Evolutionary conservation across 23 tunicate species (phyloP).

Genomic region (Oikopleura dioica): DNA sequence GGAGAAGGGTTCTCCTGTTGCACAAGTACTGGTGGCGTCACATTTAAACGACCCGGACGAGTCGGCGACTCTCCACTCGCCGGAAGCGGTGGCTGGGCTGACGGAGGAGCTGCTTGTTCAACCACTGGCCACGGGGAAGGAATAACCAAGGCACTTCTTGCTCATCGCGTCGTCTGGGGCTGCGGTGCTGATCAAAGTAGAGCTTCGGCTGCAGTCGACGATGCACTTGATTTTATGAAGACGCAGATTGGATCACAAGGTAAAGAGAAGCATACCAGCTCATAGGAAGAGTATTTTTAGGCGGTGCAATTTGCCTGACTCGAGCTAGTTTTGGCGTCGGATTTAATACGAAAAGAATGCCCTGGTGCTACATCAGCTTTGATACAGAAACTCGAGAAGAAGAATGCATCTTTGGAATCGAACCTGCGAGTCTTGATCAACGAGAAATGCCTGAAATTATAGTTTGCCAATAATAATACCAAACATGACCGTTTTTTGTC

Average conservation of each 20-base stretch:
- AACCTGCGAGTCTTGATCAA: background rate
- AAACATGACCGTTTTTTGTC: too few species aligned
- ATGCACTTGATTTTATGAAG: background rate
- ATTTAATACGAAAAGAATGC: background rate
- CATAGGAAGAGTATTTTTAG: background rate
- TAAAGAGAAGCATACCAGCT: background rate
- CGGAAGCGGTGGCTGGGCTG: constrained; percentile 9
- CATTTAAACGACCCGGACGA: background rate
- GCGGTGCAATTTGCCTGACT: background rate
- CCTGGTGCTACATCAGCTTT: background rate
- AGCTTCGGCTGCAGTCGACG: background rate
- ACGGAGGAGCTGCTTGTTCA: background rate
- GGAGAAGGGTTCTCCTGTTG: background rate
- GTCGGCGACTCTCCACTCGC: constrained; percentile 3
- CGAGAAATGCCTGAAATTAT: background rate
- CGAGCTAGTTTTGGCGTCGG: background rate
- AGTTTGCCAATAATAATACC: too few species aligned
- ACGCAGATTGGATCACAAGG: background rate
- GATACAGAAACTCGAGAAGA: too few species aligned
- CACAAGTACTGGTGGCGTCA: constrained; percentile 8
- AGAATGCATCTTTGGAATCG: too few species aligned
- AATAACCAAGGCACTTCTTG: background rate
- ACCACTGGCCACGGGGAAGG: constrained; percentile 11
- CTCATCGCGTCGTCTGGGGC: background rate
- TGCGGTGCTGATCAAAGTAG: too few species aligned